Evolutionary conservation across 2,797 vertebrate genomes (phyloP).

Genomic region (Fundulus diaphanus): DNA sequence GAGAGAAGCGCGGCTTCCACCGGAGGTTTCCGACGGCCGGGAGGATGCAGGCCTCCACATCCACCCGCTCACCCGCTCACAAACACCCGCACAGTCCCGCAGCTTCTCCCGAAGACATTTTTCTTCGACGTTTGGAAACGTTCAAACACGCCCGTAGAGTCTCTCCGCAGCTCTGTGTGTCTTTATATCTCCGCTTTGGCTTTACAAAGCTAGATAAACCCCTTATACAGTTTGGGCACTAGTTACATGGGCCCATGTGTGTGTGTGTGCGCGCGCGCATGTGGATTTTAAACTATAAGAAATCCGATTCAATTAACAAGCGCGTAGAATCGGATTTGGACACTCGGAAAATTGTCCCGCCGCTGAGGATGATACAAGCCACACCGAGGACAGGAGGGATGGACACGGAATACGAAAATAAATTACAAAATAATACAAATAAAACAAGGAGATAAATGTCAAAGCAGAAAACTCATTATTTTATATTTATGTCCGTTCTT

Average conservation of each 20-base stretch:
- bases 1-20: slow-evolving; percentile 40
- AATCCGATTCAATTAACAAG: slow-evolving; percentile 87
- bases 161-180: slow-evolving; percentile 75
- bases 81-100: slow-evolving; percentile 30
- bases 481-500: neutral
- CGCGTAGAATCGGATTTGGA: slow-evolving; percentile 85
- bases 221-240: slow-evolving; percentile 83
- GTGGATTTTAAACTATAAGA: slow-evolving; percentile 86
- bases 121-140: slow-evolving; percentile 66
- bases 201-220: slow-evolving; percentile 82
- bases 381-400: neutral
- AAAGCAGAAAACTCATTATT: neutral
- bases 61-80: slow-evolving; percentile 2
- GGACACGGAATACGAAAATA: neutral
- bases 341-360: slow-evolving; percentile 75
- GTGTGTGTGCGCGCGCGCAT: slow-evolving; percentile 62
- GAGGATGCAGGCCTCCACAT: slow-evolving; percentile 9
- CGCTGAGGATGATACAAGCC: slow-evolving; percentile 51
- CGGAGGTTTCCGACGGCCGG: slow-evolving; percentile 42
- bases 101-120: slow-evolving; percentile 62
- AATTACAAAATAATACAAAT: no score
- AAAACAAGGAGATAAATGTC: neutral
- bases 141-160: slow-evolving; percentile 70
- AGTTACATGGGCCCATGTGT: slow-evolving; percentile 73
- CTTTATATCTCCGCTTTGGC: slow-evolving; percentile 84